Base-by-base conservation (phyloP, 2,797 vertebrate genomes). In the Cheirogaleus major region DNA sequence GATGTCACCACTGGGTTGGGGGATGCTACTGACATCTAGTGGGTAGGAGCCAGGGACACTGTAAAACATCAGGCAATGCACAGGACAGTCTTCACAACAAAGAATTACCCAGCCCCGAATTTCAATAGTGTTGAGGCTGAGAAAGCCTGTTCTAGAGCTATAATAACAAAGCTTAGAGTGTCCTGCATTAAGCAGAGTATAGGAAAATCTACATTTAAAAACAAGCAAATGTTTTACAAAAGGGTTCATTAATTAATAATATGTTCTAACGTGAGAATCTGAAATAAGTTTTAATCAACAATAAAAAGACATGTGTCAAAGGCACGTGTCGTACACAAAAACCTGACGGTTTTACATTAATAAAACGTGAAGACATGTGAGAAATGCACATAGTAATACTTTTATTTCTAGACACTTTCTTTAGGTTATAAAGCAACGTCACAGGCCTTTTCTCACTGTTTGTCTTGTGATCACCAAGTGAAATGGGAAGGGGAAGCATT, bases 161-260 rank as follows among this genome's bases (percentile, higher is more conserved):
- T 45, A 91, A 55, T 38, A 70, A n/a, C 8, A 88, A 38, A 67
- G 23, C 35, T 67, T 18, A 48, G 22, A 52, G 4, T 2, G 5
- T 61, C 23, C 32, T 67, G 3, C 9, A 61, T 69, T 89, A 80
- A 87, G 48, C 18, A 30, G 18, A 94, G 5, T 78, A 18, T 45
- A 55, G n/a, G 5, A 95, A 90, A 87, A 45, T 93, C 50, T 93
- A n/a, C 20, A 82, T 75, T 69, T 88, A 91, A 81, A 81, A 48
- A 76, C 15, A 80, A 76, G 7, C 55, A 67, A 57, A 25, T 61
- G 43, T 25, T 82, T 95, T 88, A 78, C 43, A 89, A 73, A 35
- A 23, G 8, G 59, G 65, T 45, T 2, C 10, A 45, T 45, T 45
- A 45, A 45, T 95, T 91, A 43, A 72, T 82, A 61, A 65, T 65